These are phyloP conservation scores for Corythornis leucogaster DNA, from an alignment of 2,797 vertebrate genomes.

Conservation along the genomic window DNA sequence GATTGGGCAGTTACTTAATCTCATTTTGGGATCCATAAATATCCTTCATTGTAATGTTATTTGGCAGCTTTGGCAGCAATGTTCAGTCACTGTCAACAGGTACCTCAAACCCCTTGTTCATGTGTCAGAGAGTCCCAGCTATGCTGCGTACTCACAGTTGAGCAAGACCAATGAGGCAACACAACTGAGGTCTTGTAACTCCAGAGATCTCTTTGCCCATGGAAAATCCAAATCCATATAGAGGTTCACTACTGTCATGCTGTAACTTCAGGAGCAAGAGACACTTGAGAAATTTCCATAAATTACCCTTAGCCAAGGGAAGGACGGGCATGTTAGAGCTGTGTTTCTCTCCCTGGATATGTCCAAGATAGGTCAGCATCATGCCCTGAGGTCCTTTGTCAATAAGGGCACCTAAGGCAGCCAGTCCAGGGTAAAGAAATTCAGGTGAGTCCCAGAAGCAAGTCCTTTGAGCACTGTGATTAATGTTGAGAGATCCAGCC, in stretches of 20 bases:
- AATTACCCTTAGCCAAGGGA: background rate
- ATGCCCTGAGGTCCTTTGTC: background rate
- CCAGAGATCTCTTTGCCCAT: background rate
- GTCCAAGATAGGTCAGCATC: background rate
- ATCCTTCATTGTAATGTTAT: background rate
- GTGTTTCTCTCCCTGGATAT: background rate
- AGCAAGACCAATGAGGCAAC: background rate
- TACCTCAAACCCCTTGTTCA: background rate
- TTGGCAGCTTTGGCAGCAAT: background rate
- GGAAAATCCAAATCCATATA: background rate
- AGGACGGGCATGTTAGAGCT: background rate
- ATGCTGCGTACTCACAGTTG: rapidly evolving
- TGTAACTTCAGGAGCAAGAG: background rate
- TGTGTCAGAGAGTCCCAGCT: background rate
- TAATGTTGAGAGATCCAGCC: background rate
- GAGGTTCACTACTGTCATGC: background rate
- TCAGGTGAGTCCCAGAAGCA: background rate
- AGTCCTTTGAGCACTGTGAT: background rate
- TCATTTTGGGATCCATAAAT: background rate
- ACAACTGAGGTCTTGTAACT: rapidly evolving
- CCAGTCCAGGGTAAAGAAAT: background rate
- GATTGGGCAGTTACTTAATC: background rate
- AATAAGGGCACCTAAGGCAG: background rate
- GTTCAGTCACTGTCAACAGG: background rate
- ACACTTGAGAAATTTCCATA: background rate